These are phyloP conservation scores for Yponomeuta cagnagella DNA, from an alignment of 2,888 invertebrate genomes.

Conservation along the genomic window DNA sequence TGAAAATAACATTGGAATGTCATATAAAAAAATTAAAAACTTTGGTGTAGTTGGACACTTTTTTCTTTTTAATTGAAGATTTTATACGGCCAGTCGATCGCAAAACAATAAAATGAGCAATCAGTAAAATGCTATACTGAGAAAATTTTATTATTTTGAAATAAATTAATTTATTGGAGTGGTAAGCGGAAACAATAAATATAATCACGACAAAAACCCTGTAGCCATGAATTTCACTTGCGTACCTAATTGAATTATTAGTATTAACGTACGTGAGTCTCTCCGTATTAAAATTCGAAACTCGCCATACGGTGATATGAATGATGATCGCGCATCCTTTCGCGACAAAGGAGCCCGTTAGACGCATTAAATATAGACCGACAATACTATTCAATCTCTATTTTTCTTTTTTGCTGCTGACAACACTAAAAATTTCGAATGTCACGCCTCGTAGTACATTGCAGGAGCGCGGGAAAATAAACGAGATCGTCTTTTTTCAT, in stretches of 20 bases:
- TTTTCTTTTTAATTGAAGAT: slow-evolving; percentile 33
- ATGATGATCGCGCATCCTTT: slow-evolving; percentile 46
- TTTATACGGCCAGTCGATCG: slow-evolving; percentile 10
- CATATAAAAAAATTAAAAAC: slow-evolving; percentile 20
- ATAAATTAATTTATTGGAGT: slow-evolving; percentile 10
- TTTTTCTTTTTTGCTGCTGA: slow-evolving; percentile 46
- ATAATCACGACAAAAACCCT: slow-evolving; percentile 14
- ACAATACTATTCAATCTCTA: slow-evolving; percentile 56
- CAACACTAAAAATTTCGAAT: slow-evolving; percentile 66
- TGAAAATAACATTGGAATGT: not conserved
- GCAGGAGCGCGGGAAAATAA: slow-evolving; percentile 60
- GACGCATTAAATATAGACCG: slow-evolving; percentile 66
- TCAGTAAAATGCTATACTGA: slow-evolving; percentile 18
- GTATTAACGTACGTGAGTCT: slow-evolving; percentile 36
- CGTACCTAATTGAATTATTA: no score
- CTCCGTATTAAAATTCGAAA: slow-evolving; percentile 28
- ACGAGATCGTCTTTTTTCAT: slow-evolving; percentile 53
- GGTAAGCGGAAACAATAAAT: slow-evolving; percentile 15
- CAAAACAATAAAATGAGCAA: not conserved
- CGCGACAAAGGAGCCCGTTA: slow-evolving; percentile 61
- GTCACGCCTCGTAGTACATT: slow-evolving; percentile 74
- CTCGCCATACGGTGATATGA: slow-evolving; percentile 33
- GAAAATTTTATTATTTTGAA: slow-evolving; percentile 5
- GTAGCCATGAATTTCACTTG: slow-evolving; percentile 24
- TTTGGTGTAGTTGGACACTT: not conserved